These are phyloP conservation scores for Serilophus lunatus DNA, from an alignment of 2,113 vertebrate species.

Conservation along the genomic window DNA sequence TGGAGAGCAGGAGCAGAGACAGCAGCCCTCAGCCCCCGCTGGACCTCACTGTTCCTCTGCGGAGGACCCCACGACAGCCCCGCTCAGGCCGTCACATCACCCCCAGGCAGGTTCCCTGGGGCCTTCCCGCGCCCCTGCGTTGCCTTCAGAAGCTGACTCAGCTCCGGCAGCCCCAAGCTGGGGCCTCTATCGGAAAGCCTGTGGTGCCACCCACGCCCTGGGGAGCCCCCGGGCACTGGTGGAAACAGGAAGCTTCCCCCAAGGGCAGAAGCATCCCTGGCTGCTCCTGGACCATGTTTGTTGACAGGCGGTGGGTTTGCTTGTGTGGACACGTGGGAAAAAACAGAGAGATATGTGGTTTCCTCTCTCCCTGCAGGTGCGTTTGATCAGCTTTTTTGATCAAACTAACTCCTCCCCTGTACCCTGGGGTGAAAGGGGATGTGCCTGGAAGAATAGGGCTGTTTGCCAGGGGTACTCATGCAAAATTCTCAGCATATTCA, in stretches of 20 bases:
- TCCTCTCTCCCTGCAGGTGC: not conserved
- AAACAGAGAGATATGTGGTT: fast-evolving
- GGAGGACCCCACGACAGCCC: not conserved
- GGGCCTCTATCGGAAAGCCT: not conserved
- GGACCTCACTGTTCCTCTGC: fast-evolving
- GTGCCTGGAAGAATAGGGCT: not conserved
- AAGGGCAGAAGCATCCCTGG: not conserved
- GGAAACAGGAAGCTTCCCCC: not conserved
- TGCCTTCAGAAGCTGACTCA: constrained; percentile 11
- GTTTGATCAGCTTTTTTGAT: not conserved
- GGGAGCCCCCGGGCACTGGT: not conserved
- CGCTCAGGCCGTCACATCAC: fast-evolving
- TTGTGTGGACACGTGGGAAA: not conserved
- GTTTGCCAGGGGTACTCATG: not conserved
- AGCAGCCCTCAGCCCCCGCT: fast-evolving
- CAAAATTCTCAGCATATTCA: not conserved
- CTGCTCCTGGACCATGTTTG: fast-evolving
- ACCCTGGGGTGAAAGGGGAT: not conserved
- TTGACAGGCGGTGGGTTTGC: not conserved
- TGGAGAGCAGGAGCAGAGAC: fast-evolving
- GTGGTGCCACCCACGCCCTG: not conserved
- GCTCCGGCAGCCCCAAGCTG: not conserved
- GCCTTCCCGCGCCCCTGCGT: not conserved
- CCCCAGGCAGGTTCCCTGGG: not conserved
- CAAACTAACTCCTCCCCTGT: not conserved